Evolutionary conservation across 2,888 invertebrate species (phyloP), one percentile per base, ranked within the genome.

Genomic region (Sipha maydis): DNA sequence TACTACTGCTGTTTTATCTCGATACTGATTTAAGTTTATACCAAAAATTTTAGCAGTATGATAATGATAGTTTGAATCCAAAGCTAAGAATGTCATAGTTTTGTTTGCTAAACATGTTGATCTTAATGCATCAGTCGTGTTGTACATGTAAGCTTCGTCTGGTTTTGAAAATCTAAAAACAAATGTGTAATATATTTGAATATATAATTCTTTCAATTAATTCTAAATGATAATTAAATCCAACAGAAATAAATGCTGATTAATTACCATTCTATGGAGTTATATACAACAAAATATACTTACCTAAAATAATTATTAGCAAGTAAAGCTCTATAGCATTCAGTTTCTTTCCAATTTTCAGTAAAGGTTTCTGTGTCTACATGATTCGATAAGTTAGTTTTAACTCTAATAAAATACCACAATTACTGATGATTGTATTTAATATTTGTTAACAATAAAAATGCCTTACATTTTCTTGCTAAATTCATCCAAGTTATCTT

Each of bases 31-130:
- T 61, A 96, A 92, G 91, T 96, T 94, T 38, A 96, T 93, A 3
- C 96, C 96, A 9, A 97, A 93, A 41, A 94, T 93, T 91, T 96
- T 95, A 0, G 96, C 95, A 91, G 97, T 96, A 91, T 95, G 94
- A 90, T 94, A 94, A 91, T 95, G 95, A 85, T 93, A 92, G 2
- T 95, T 92, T 90, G 95, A 95, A 91, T 97, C 97, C 90, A 97
- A 93, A 0, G 95, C 95, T 67, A 96, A 92, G 90, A 96, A 93
- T 21, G 93, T 92, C 83, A 96, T 91, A 25, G 94, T 94, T 90
- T 92, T 92, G 91, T 96, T 96, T 7, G 93, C 93, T 73, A 90
- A 90, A 90, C 93, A 93, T 0, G 91, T 11, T 92, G 90, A 25
- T 93, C 92, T 89, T 84, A 90, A 38, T 90, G 79, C 41, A 89